Conservation (phyloP, 2,113 vertebrate species). For the Orthonyx spaldingii region DNA sequence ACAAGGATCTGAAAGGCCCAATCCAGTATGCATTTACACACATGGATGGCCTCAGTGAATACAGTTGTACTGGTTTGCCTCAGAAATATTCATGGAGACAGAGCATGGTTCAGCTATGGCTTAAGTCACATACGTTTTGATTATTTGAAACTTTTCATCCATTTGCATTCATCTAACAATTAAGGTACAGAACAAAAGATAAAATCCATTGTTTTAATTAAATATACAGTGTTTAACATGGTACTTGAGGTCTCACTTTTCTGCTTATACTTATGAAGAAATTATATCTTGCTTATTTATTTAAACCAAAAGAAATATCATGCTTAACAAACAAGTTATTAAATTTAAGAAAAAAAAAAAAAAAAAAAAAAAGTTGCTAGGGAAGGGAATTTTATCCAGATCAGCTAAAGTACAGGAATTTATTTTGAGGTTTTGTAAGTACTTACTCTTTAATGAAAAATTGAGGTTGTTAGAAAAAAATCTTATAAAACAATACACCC, state of each 20-base stretch:
- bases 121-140: neutral
- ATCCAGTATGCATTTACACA: neutral
- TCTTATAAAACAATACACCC: neutral
- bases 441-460: neutral
- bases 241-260: neutral
- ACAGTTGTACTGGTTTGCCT: neutral
- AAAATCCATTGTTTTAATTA: neutral
- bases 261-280: neutral
- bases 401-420: neutral
- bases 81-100: neutral
- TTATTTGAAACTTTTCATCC: neutral
- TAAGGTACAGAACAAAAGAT: neutral
- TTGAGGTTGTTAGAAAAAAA: neutral
- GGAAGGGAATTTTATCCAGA: neutral
- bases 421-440: neutral
- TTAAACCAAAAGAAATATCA: neutral
- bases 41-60: neutral
- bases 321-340: neutral
- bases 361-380: neutral
- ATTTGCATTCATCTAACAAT: neutral
- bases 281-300: neutral
- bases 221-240: neutral
- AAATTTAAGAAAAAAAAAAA: no score
- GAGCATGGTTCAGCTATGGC: neutral
- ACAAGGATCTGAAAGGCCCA: neutral